Percentiles rank a stretch among this genome's conserved stretches.
phyloP scores from a whole-genome alignment of 2,888 invertebrate species.

The Branchinecta sandiegonensis region DNA sequence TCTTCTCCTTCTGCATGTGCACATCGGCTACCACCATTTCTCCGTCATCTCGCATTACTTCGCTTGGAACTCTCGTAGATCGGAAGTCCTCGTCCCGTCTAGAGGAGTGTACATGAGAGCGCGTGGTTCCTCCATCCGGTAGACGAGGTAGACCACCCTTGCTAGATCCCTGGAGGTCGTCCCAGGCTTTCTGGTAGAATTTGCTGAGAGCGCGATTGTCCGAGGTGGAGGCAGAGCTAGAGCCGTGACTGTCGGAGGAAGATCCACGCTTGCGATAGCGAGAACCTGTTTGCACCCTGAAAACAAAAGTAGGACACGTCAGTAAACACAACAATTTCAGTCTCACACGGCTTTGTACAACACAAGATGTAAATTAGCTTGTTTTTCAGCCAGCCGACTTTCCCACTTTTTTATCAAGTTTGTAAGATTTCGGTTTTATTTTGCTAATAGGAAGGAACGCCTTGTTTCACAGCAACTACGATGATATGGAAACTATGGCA shows the following conservation, averaged over 20 bases:
- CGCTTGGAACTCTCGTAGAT: constrained; percentile 30
- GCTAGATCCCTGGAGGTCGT: constrained; percentile 57
- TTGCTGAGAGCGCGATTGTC: constrained; percentile 66
- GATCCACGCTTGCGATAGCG: constrained; percentile 67
- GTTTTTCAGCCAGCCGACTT: no score
- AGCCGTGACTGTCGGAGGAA: constrained; percentile 77
- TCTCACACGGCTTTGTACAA: constrained; percentile 1
- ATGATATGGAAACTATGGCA: no score
- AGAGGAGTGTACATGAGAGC: constrained; percentile 19
- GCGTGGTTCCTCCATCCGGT: not conserved
- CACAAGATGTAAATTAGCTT: no score
- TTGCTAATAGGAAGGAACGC: no score
- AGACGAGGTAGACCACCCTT: constrained; percentile 9
- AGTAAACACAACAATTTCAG: not conserved
- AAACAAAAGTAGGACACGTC: constrained; percentile 25
- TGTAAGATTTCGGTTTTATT: no score
- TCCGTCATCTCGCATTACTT: constrained; percentile 33
- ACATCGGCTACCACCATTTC: constrained; percentile 35
- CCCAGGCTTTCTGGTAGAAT: constrained; percentile 84
- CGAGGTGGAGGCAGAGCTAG: constrained; percentile 73
- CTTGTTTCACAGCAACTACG: no score
- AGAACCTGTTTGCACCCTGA: constrained; percentile 63
- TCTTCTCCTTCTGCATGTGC: constrained; percentile 40
- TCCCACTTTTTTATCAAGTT: no score
- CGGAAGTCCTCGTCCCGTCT: constrained; percentile 25